Evolutionary conservation across 2,113 vertebrate species (phyloP), one percentile per base, ranked within the genome.

Genomic region (Xenotilapia leptura): DNA sequence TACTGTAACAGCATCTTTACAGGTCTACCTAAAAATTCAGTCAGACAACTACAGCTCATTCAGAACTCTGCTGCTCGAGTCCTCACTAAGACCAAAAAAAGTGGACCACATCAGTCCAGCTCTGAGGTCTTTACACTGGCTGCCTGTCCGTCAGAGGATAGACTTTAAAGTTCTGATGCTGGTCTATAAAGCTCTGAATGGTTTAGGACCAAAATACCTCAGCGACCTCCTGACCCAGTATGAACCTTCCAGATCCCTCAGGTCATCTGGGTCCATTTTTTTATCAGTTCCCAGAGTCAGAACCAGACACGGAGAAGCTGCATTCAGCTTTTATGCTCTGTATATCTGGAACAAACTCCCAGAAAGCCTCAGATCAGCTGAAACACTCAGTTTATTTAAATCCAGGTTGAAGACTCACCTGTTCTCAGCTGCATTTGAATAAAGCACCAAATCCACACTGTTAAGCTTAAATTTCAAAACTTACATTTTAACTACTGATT

Each of bases 181-280:
- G 14, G 45, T 17, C 15, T 47, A 17, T 49, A 9, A 19, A 49
- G 47, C 47, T 49, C 7, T 49, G 4, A 49, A 51, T 51, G 4
- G 17, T 51, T 51, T 19, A 51, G 17, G 47, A 51, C 47, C 47
- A 51, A 51, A 51, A 51, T 51, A 19, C 17, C 1, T 51, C 17
- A 51, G 17, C 0, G 2, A 51, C 49, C 17, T n/a, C 49, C 0
- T 51, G 49, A 53, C 49, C 19, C 19, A 53, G 9, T 53, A n/a
- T n/a, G 49, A 53, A 0, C 49, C 49, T n/a, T 53, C 49, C 49
- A 53, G 51, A 11, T 53, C 51, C 51, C 19, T 53, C 51, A 53
- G 51, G 19, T 53, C 49, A n/a, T 51, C 49, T 51, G 49, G 2
- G 3, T n/a, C 49, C 26, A 0, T 2, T 28, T 2, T 5, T n/a